Percentiles rank a stretch among this genome's conserved stretches.
Evolutionary conservation across 2,797 vertebrate genomes (phyloP).

Genomic region (Pipistrellus pipistrellus): DNA sequence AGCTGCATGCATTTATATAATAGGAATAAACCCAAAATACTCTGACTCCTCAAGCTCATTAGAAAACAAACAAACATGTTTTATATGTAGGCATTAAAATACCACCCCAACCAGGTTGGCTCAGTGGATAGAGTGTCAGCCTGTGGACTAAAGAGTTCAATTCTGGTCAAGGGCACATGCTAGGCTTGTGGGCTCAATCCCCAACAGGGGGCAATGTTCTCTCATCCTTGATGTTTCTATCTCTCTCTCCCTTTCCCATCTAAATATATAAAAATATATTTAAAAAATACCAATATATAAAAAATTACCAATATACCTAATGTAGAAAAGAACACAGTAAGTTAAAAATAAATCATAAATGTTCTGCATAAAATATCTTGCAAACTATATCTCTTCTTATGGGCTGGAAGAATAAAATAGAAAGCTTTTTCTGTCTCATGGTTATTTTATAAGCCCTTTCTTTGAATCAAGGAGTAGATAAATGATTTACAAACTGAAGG

Average conservation of each 20-base stretch:
- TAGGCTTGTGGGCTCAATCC: too few relatives aligned
- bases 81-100: background rate
- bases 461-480: background rate
- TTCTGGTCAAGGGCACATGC: too few relatives aligned
- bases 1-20: constrained; percentile 25
- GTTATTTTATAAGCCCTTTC: background rate
- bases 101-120: background rate
- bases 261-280: background rate
- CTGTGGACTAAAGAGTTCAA: too few relatives aligned
- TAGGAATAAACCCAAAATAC: constrained; percentile 16
- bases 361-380: background rate
- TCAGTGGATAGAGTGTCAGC: too few relatives aligned
- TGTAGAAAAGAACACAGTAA: background rate
- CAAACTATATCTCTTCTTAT: background rate
- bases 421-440: background rate
- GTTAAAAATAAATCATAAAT: background rate
- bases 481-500: background rate
- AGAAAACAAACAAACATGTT: background rate
- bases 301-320: background rate
- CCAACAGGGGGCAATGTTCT: too few relatives aligned
- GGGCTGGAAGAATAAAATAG: background rate
- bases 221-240: too few relatives aligned
- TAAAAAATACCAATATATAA: background rate
- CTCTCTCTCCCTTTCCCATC: too few relatives aligned
- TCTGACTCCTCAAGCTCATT: background rate